These are phyloP conservation scores for Labeo rohita DNA, from an alignment of 2,113 vertebrate species.

Conservation along the genomic window DNA sequence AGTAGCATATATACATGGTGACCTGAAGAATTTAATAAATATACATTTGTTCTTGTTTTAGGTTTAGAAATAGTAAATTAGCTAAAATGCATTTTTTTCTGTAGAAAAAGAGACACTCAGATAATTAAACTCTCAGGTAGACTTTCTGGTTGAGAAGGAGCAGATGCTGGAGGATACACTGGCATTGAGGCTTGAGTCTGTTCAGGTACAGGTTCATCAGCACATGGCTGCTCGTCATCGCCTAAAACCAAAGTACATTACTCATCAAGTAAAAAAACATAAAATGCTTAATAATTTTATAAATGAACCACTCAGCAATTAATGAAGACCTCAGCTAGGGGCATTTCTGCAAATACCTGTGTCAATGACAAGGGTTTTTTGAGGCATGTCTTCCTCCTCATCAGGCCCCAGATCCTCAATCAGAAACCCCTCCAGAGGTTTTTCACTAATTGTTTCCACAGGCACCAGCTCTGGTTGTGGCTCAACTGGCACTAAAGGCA, in stretches of 20 bases:
- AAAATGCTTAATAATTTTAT: background rate
- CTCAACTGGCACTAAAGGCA: slow-evolving; percentile 39
- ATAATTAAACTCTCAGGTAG: slow-evolving; percentile 59
- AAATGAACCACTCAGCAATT: background rate
- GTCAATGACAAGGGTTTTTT: slow-evolving; percentile 51
- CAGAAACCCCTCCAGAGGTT: slow-evolving; percentile 57
- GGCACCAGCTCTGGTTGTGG: slow-evolving; percentile 23
- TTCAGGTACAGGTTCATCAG: slow-evolving; percentile 50
- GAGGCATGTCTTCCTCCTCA: slow-evolving; percentile 66
- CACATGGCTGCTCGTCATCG: slow-evolving; percentile 46
- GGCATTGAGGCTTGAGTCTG: slow-evolving; percentile 62
- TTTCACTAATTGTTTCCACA: slow-evolving; percentile 37
- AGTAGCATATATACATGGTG: slow-evolving; percentile 2
- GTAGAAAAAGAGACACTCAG: background rate
- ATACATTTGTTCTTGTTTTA: slow-evolving; percentile 37
- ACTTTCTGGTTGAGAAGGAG: slow-evolving; percentile 58
- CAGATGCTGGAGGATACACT: slow-evolving; percentile 40
- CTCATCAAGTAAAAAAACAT: background rate
- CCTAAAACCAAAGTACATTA: slow-evolving; percentile 54
- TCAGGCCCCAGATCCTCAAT: slow-evolving; percentile 77
- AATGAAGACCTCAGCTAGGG: background rate
- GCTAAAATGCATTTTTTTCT: background rate
- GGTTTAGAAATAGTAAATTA: background rate
- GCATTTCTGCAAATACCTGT: slow-evolving; percentile 51
- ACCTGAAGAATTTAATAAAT: slow-evolving; percentile 51